Evolutionary conservation across 2,113 vertebrate genomes (phyloP).

Genomic region (Capricornis sumatraensis): DNA sequence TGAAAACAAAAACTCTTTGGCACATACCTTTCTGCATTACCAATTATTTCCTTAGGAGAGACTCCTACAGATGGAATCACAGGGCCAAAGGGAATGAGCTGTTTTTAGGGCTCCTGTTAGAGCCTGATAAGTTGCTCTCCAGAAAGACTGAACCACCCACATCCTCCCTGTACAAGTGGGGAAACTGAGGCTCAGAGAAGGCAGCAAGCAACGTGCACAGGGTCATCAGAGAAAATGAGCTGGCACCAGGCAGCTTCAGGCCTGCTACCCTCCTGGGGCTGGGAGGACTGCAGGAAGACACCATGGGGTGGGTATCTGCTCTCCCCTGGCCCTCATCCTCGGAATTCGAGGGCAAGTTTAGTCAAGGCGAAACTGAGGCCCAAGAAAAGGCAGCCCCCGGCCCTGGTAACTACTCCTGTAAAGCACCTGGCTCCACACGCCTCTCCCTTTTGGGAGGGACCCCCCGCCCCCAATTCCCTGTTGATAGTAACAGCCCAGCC

Average conservation of each 20-base stretch:
- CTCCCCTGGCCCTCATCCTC: background rate
- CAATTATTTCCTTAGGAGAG: background rate
- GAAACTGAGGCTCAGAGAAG: background rate
- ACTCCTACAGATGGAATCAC: background rate
- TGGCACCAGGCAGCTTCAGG: background rate
- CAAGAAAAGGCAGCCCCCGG: background rate
- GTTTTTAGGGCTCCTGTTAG: background rate
- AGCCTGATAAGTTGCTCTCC: background rate
- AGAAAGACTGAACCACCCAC: background rate
- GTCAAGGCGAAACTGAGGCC: background rate
- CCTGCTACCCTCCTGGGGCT: background rate
- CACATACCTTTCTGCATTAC: background rate
- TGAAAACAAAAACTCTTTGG: background rate
- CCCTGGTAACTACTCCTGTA: background rate
- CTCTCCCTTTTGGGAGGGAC: background rate
- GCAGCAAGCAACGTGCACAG: background rate
- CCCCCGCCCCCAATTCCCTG: background rate
- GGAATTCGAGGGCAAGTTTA: background rate
- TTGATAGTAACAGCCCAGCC: fast-evolving
- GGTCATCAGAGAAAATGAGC: background rate
- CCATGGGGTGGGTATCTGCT: background rate
- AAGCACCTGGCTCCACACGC: background rate
- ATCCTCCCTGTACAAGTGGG: background rate
- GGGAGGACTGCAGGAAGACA: background rate
- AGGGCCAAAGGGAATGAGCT: background rate